These are phyloP conservation scores for Alcedo atthis DNA, from an alignment of 2,797 vertebrate species.

Conservation along the genomic window DNA sequence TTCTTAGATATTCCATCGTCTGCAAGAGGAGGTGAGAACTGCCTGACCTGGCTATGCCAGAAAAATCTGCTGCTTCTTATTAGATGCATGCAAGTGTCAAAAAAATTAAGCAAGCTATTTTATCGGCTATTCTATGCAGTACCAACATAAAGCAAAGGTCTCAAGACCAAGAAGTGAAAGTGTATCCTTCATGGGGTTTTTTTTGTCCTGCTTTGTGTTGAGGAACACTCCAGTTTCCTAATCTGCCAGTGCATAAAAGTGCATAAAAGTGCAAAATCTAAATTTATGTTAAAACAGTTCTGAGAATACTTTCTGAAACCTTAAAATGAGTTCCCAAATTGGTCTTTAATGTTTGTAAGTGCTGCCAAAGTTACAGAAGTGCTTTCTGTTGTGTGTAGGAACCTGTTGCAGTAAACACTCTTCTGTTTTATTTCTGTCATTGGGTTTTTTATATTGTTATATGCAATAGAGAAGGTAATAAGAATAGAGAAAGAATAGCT, in stretches of 20 bases:
- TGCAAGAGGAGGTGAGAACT: not conserved
- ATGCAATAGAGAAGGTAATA: constrained; percentile 14
- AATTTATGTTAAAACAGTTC: not conserved
- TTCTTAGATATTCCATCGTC: not conserved
- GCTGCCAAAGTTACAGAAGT: constrained; percentile 21
- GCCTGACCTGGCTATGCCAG: not conserved
- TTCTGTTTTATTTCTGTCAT: constrained; percentile 14
- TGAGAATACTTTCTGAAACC: constrained; percentile 3
- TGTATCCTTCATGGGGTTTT: not conserved
- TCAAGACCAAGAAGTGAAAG: not conserved
- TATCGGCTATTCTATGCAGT: not conserved
- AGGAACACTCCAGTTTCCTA: not conserved
- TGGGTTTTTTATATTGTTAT: constrained; percentile 35
- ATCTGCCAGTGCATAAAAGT: not conserved
- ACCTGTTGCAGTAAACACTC: constrained; percentile 28
- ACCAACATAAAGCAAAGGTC: not conserved
- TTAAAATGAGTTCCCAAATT: constrained; percentile 18
- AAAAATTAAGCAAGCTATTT: not conserved
- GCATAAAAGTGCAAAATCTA: not conserved
- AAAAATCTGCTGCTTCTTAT: not conserved
- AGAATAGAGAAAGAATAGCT: constrained; percentile 22
- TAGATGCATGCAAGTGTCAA: not conserved
- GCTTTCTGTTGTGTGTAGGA: constrained; percentile 14
- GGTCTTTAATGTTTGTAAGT: constrained; percentile 9
- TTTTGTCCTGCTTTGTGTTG: not conserved